A percentile compares a stretch with the other conserved stretches of the same genome.
Conservation (phyloP, 2,888 invertebrate species). For the Agrochola macilenta region DNA sequence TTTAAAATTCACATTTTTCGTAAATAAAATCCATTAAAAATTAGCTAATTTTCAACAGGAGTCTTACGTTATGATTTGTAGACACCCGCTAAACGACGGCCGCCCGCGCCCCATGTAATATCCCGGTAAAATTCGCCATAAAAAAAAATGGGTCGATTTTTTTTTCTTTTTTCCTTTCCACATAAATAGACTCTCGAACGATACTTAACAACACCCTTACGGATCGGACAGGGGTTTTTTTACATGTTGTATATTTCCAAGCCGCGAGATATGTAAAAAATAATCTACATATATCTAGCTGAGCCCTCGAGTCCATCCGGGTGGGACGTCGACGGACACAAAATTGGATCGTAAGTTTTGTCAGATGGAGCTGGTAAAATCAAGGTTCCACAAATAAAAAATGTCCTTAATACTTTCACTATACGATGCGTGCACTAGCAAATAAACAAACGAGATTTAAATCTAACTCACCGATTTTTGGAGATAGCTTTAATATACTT, state of each 20-base stretch:
- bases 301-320: background rate
- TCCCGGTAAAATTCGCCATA: too few relatives aligned
- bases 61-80: too few relatives aligned
- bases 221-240: too few relatives aligned
- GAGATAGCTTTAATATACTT: background rate
- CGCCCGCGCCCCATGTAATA: too few relatives aligned
- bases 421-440: background rate
- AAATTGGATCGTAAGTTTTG: background rate
- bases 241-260: background rate
- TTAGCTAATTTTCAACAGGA: too few relatives aligned
- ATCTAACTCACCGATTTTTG: background rate
- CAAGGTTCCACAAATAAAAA: conserved; percentile 18
- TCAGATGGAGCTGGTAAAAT: conserved; percentile 14
- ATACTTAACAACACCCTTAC: too few relatives aligned
- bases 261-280: background rate
- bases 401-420: background rate
- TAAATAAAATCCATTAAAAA: too few relatives aligned
- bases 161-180: too few relatives aligned
- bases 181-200: too few relatives aligned
- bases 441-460: background rate
- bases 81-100: too few relatives aligned
- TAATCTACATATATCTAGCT: background rate
- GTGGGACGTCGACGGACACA: background rate
- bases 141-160: too few relatives aligned
- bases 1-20: too few relatives aligned